Conservation (phyloP, 2,888 invertebrate species). For the Drosophila nr. medialis region DNA sequence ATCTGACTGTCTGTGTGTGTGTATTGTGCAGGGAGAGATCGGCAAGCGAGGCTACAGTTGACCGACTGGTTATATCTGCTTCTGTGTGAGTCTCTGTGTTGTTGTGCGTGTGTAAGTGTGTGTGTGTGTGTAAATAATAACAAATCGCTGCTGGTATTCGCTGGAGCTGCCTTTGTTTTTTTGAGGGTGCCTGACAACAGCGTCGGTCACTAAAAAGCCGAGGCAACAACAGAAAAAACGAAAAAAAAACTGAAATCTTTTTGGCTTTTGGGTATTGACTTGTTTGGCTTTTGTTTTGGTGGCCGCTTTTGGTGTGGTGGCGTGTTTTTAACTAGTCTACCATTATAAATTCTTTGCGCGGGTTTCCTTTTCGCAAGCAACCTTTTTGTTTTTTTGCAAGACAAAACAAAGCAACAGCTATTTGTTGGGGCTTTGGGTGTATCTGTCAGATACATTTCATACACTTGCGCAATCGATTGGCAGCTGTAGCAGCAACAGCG, state of each 20-base stretch:
- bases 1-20: conserved; percentile 3
- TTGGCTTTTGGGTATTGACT: conserved; percentile 47
- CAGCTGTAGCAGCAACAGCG: conserved; percentile 16
- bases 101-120: conserved; percentile 17
- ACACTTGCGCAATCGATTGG: conserved; percentile 33
- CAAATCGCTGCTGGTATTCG: conserved; percentile 52
- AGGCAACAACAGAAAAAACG: conserved; percentile 5
- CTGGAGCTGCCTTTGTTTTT: conserved; percentile 45
- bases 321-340: conserved; percentile 54
- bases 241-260: conserved; percentile 37
- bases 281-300: conserved; percentile 73
- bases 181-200: conserved; percentile 73
- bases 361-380: conserved; percentile 27
- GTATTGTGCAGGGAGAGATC: conserved; percentile 22
- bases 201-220: conserved; percentile 26
- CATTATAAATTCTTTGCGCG: conserved; percentile 26
- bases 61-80: conserved; percentile 54
- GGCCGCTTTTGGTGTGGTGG: conserved; percentile 54
- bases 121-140: conserved; percentile 50
- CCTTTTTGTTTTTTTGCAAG: background rate
- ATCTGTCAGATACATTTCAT: conserved; percentile 46
- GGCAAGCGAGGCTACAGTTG: conserved; percentile 48
- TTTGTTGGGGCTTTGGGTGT: conserved; percentile 2
- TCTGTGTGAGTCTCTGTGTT: conserved; percentile 1
- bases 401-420: conserved; percentile 17